Percentiles rank a stretch among this genome's conserved stretches.
Evolutionary conservation across 2,797 vertebrate genomes (phyloP).

Genomic region (Oreochromis grahami): DNA sequence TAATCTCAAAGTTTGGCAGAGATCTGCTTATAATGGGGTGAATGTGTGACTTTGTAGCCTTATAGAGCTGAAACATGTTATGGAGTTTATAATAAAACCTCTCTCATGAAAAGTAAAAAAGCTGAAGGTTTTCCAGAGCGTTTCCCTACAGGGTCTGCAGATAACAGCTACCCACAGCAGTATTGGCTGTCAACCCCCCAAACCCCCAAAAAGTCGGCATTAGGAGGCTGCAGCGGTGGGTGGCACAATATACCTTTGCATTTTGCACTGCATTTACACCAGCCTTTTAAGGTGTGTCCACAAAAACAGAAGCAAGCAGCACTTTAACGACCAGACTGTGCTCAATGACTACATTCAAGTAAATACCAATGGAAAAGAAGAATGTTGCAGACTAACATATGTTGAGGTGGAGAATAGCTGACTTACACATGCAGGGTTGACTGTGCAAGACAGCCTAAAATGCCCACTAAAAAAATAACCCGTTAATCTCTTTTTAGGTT

Average conservation of each 20-base stretch:
- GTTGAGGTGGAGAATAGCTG: background rate
- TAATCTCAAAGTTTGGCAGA: background rate
- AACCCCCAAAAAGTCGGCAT: too few relatives aligned
- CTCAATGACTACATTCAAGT: background rate
- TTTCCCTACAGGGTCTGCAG: background rate
- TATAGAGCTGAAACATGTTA: background rate
- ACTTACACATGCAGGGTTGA: background rate
- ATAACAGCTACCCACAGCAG: too few relatives aligned
- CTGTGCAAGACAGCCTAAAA: background rate
- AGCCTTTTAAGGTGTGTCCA: background rate
- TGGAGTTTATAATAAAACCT: background rate
- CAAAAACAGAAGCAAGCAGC: background rate
- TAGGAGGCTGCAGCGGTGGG: too few relatives aligned
- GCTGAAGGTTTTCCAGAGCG: background rate
- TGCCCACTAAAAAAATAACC: background rate
- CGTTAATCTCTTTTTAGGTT: background rate
- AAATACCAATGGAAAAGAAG: rapidly evolving
- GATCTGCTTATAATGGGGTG: background rate
- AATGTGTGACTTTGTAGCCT: background rate
- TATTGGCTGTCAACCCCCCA: too few relatives aligned
- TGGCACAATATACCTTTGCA: background rate
- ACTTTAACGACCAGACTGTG: background rate
- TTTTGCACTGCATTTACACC: background rate
- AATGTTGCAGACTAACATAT: background rate
- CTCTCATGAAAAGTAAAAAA: background rate